Percentiles rank a stretch among this genome's conserved stretches.
phyloP scores from a whole-genome alignment of 2,113 vertebrate species.

The Crypturellus undulatus region DNA sequence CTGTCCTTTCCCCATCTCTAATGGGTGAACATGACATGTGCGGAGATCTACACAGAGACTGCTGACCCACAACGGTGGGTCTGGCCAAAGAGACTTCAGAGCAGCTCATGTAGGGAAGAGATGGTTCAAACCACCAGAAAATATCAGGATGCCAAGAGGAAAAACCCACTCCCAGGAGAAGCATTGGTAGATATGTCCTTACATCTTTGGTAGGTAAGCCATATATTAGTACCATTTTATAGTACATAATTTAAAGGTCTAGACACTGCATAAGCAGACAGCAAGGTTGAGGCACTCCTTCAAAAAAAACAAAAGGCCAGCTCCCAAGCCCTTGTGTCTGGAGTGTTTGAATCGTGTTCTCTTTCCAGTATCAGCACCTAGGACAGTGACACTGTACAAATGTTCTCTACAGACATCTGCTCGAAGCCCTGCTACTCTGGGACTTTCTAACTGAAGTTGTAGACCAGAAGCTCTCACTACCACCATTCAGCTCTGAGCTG shows the following conservation, averaged over 20 bases:
- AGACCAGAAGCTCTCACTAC: not conserved
- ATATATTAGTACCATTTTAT: not conserved
- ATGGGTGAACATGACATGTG: not conserved
- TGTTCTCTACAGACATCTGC: not conserved
- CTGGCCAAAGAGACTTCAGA: not conserved
- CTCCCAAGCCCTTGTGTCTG: not conserved
- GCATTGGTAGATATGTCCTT: not conserved
- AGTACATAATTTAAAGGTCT: not conserved
- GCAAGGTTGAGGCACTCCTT: not conserved
- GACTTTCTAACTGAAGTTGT: not conserved
- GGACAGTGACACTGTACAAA: not conserved
- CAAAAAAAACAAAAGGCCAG: not conserved
- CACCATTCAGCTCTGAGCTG: not conserved
- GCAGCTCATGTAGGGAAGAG: not conserved
- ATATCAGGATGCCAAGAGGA: not conserved
- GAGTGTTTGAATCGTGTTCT: too few relatives aligned
- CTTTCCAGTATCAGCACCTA: not conserved
- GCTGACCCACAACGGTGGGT: accelerated
- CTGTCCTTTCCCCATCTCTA: constrained; percentile 2
- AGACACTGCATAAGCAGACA: not conserved
- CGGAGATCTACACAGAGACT: not conserved
- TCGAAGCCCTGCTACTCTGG: not conserved
- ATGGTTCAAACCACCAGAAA: not conserved
- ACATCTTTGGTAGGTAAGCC: not conserved
- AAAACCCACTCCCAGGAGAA: not conserved